A percentile compares a stretch with the other conserved stretches of the same genome.
Conservation (phyloP, 2,888 invertebrate species). For the Mesorhabditis belari region DNA sequence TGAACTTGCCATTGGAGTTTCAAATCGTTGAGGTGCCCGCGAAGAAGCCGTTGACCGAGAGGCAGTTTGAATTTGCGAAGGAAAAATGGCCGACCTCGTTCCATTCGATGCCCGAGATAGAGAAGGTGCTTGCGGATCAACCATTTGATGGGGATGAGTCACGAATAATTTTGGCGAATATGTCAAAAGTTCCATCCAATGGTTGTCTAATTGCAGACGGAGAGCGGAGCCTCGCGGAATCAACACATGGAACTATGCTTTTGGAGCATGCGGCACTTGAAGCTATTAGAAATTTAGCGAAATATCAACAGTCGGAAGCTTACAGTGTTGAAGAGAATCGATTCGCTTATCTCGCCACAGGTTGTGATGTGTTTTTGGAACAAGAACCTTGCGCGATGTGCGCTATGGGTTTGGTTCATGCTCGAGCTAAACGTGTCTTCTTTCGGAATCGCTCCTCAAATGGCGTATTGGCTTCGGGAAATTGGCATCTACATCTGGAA, state of each 20-base stretch:
- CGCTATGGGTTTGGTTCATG: conserved; percentile 27
- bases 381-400: conserved; percentile 28
- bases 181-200: conserved; percentile 1
- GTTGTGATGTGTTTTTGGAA: conserved; percentile 15
- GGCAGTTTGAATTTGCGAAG: not conserved
- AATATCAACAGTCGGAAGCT: not conserved
- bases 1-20: not conserved
- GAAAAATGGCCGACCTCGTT: not conserved
- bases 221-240: not conserved
- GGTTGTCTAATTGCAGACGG: conserved; percentile 4
- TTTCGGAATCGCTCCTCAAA: conserved; percentile 5
- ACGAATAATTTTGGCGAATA: not conserved
- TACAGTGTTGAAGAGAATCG: not conserved
- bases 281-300: conserved; percentile 9
- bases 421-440: conserved; percentile 16
- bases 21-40: not conserved
- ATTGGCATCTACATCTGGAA: conserved; percentile 18
- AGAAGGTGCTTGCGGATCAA: not conserved
- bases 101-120: not conserved
- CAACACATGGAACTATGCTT: not conserved
- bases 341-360: conserved; percentile 20
- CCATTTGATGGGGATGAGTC: too few relatives aligned
- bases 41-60: not conserved
- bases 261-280: conserved; percentile 12
- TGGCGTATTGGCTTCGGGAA: conserved; percentile 4